These are phyloP conservation scores for Plumapathes pennacea DNA, from an alignment of 92 coral and sea anemone genomes.

Conservation along the genomic window DNA sequence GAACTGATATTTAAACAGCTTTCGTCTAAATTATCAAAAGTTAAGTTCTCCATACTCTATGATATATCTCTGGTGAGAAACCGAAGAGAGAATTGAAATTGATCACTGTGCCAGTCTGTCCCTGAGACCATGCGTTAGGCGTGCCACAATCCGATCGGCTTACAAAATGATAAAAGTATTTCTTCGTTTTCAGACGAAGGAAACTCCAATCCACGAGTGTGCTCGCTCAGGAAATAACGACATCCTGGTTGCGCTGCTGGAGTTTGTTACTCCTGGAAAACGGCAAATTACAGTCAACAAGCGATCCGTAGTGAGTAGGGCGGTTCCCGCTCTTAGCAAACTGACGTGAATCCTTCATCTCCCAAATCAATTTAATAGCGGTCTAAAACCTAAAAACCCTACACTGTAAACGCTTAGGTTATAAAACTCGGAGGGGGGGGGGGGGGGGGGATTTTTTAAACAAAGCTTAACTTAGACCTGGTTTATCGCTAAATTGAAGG, in stretches of 20 bases:
- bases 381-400: not conserved
- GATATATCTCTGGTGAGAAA: too few relatives aligned
- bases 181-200: conserved; percentile 49
- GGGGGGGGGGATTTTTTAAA: not conserved
- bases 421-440: not conserved
- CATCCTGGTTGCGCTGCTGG: conserved; percentile 64
- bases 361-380: not conserved
- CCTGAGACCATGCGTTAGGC: too few relatives aligned
- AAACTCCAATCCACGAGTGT: conserved; percentile 92
- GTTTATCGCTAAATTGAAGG: too few relatives aligned
- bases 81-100: too few relatives aligned
- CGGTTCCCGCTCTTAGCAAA: too few relatives aligned
- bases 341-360: not conserved
- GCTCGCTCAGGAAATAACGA: conserved; percentile 94
- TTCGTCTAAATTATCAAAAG: too few relatives aligned
- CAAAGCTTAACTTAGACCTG: too few relatives aligned
- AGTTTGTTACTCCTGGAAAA: conserved; percentile 64
- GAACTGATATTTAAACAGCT: too few relatives aligned
- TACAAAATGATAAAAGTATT: too few relatives aligned
- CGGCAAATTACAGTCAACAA: conserved; percentile 81
- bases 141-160: too few relatives aligned
- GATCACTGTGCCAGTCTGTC: too few relatives aligned
- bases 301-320: conserved; percentile 70
- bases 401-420: not conserved
- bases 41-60: too few relatives aligned